Evolutionary conservation across 1,140 invertebrate genomes (phyloP), one percentile per base, ranked within the genome.

Genomic region (Sarcophaga bullata): DNA sequence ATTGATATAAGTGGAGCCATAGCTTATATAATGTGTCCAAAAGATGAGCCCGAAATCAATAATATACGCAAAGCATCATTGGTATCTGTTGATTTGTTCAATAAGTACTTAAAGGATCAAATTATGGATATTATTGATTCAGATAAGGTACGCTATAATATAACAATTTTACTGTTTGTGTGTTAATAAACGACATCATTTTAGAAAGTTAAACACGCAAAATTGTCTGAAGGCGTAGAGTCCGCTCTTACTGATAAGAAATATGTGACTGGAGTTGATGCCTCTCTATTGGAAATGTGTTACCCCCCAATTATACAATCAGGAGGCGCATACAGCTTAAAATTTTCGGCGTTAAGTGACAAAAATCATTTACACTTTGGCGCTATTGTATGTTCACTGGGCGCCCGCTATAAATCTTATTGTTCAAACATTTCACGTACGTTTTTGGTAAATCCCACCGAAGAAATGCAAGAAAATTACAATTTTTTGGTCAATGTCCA

Each of bases 111-210:
- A 8, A 98, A 98, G 91, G 97, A 98, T 91, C 97, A 99, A 91
- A 97, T 99, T 82, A 98, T 99, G 95, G 97, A 99, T 90, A 98
- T 99, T 85, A 98, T 99, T 88, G 98, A 99, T 93, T 95, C 96
- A 8, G 98, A 99, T 88, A 96, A 95, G 91, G 96, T 97, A 91
- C 88, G 84, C 80, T 10, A 47, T 52, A 73, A 25, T 78, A 37
- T 4, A 37, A 8, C 1, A 2, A 37, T 37, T 37, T 37, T 37
- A 37, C 25, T 2, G 25, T 37, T 81, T 83, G 4, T 37, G 25
- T 37, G 25, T 37, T 37, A 37, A 76, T 83, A 17, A 83, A 83
- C 85, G 25, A 1, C 4, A 37, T 52, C 85, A 85, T 92, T 93
- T 83, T 90, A 98, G 95, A 98, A 98, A 95, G 95, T 96, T 0